Conservation (phyloP, 2,797 vertebrate genomes). For the Cygnus olor region DNA sequence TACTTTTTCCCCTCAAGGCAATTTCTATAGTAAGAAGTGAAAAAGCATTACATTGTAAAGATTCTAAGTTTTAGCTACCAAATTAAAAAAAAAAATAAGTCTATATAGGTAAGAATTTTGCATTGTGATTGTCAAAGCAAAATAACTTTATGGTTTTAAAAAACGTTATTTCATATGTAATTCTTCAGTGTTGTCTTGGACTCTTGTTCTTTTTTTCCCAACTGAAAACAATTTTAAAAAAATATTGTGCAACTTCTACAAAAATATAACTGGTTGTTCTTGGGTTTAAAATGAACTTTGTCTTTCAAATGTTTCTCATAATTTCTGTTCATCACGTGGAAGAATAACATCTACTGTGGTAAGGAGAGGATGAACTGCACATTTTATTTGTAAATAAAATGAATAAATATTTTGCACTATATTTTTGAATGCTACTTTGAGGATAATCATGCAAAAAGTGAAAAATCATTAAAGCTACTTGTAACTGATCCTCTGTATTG, state of each 20-base stretch:
- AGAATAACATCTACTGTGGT: slow-evolving; percentile 24
- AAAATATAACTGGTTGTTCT: slow-evolving; percentile 14
- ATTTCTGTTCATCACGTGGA: slow-evolving; percentile 27
- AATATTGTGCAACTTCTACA: slow-evolving; percentile 21
- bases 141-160: slow-evolving; percentile 66
- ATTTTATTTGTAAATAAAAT: slow-evolving; percentile 70
- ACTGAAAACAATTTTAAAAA: slow-evolving; percentile 3
- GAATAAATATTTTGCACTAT: slow-evolving; percentile 69
- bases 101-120: slow-evolving; percentile 60
- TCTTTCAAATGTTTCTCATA: slow-evolving; percentile 39
- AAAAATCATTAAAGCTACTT: slow-evolving; percentile 68
- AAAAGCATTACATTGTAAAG: slow-evolving; percentile 45
- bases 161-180: slow-evolving; percentile 67
- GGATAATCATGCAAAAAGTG: slow-evolving; percentile 37
- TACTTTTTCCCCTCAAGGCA: background rate
- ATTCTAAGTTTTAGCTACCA: slow-evolving; percentile 52
- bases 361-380: slow-evolving; percentile 38
- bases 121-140: slow-evolving; percentile 64
- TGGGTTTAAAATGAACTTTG: slow-evolving; percentile 44
- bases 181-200: slow-evolving; percentile 66
- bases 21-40: slow-evolving; percentile 24
- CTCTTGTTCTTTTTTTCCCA: slow-evolving; percentile 14
- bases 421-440: slow-evolving; percentile 70
- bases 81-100: slow-evolving; percentile 11
- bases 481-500: slow-evolving; percentile 40